Percentiles rank a stretch among this genome's conserved stretches.
Conservation (phyloP, 2,797 vertebrate species). For the Acrocephalus scirpaceus region DNA sequence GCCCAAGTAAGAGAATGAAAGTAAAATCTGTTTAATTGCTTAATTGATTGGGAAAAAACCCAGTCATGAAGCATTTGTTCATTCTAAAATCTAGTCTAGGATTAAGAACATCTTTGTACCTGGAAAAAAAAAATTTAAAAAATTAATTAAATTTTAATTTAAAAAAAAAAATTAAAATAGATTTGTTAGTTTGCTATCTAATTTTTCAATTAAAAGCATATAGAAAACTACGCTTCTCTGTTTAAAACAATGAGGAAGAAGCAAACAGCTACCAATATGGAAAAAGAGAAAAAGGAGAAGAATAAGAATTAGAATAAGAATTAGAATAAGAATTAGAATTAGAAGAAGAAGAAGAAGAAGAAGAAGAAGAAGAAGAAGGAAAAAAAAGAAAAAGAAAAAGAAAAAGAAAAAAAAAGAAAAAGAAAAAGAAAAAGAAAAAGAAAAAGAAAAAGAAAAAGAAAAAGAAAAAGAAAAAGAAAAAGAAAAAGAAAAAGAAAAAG, state of each 20-base stretch:
- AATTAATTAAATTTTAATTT: too few relatives aligned
- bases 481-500: too few relatives aligned
- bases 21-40: not conserved
- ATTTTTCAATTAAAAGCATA: not conserved
- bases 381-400: too few relatives aligned
- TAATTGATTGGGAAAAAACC: not conserved
- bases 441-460: not conserved
- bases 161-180: not conserved
- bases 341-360: too few relatives aligned
- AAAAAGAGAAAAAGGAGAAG: rapidly evolving
- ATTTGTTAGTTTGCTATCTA: not conserved
- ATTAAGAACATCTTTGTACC: not conserved
- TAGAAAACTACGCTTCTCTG: not conserved
- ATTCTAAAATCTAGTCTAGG: not conserved
- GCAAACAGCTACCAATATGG: not conserved
- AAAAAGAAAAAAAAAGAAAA: too few relatives aligned
- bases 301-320: too few relatives aligned
- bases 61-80: not conserved
- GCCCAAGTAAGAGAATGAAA: not conserved
- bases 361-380: too few relatives aligned
- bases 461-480: rapidly evolving
- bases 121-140: not conserved
- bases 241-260: conserved; percentile 18
- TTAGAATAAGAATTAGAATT: too few relatives aligned
- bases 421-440: not conserved